Evolutionary conservation across 2,797 vertebrate genomes (phyloP).

Genomic region (Bucorvus abyssinicus): DNA sequence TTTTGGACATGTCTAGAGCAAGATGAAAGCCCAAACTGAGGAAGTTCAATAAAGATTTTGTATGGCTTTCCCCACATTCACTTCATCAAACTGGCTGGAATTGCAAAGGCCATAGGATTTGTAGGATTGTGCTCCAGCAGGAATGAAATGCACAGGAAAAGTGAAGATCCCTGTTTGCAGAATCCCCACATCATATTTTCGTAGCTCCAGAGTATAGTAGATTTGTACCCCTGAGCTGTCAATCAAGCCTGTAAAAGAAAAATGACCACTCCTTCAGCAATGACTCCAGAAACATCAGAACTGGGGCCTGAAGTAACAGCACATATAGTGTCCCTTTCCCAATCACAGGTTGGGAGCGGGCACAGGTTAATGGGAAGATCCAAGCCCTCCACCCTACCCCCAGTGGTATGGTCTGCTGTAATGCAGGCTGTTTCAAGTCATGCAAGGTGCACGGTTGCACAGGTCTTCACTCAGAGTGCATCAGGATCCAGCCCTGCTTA

Average conservation of each 20-base stretch:
- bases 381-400: neutral
- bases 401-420: neutral
- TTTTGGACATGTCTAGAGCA: neutral
- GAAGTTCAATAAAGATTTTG: neutral
- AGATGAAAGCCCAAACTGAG: neutral
- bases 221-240: conserved; percentile 64
- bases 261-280: neutral
- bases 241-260: neutral
- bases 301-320: neutral
- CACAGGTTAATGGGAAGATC: neutral
- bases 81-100: conserved; percentile 65
- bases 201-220: conserved; percentile 33
- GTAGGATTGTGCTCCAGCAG: conserved; percentile 65
- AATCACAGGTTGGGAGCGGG: neutral
- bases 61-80: neutral
- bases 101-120: conserved; percentile 64
- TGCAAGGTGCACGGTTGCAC: neutral
- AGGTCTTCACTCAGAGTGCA: neutral
- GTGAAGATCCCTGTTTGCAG: conserved; percentile 65
- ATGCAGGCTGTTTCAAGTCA: neutral
- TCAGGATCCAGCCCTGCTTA: neutral
- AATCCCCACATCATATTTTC: conserved; percentile 47
- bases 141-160: conserved; percentile 71
- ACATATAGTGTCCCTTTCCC: neutral
- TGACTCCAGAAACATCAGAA: neutral